Base-by-base conservation (phyloP, 2,888 invertebrate genomes). In the Brenthis hecate region DNA sequence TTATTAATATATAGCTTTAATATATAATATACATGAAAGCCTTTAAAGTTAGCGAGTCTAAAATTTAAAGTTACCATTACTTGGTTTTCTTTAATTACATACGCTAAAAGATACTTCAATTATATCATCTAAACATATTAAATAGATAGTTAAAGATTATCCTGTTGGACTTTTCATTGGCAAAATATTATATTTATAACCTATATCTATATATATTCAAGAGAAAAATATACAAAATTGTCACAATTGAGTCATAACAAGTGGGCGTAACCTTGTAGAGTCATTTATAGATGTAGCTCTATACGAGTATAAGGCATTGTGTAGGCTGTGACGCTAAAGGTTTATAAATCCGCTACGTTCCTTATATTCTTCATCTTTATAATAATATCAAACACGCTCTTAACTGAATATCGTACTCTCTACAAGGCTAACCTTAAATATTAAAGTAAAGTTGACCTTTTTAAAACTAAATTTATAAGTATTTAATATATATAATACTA, bases 231-330 rank as follows among this genome's bases (percentile, higher is more conserved):
- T 55, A 48, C 56, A 56, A 28, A 55, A 64, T 19, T 66, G 43
- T 53, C n/a, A 53, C 65, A 63, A 75, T 87, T 86, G 88, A 89
- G 85, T 88, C 89, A 87, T 79, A 77, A 56, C 69, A 69, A 76
- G 91, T 89, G 82, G 89, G 91, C 77, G 88, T 80, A 86, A 81
- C 89, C 92, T 91, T 85, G 90, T 84, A 75, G 75, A 77, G 74
- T 75, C 81, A 78, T 77, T 71, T 76, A 76, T 78, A 77, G 81
- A 74, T 80, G 73, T 63, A 56, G 69, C 55, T 57, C 78, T 82
- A 77, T 85, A n/a, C n/a, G n/a, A n/a, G n/a, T n/a, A 87, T 85
- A 89, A 77, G 90, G 91, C 70, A 67, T 70, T 79, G 85, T 81
- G 91, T 91, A 83, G 90, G 91, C 62, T 19, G 63, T 64, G 69